Evolutionary conservation across 2,797 vertebrate species (phyloP).

Genomic region (Melanotaenia nigrans): DNA sequence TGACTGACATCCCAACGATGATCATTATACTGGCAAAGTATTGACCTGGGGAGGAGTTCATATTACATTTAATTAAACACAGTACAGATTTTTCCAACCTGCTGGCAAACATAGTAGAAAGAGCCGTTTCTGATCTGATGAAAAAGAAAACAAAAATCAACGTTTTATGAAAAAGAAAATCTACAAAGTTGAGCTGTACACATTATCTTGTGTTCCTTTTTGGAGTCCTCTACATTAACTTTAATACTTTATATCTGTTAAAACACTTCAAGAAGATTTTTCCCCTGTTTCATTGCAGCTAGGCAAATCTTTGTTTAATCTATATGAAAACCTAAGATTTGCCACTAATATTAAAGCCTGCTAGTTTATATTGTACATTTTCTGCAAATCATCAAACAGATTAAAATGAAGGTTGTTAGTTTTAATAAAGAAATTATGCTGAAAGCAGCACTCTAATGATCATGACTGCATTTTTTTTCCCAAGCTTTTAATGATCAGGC

Average conservation of each 20-base stretch:
- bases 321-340: neutral
- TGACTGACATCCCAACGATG: constrained; percentile 87
- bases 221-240: neutral
- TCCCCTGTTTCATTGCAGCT: neutral
- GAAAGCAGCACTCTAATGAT: constrained; percentile 50
- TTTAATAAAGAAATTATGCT: constrained; percentile 53
- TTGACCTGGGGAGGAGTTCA: constrained; percentile 76
- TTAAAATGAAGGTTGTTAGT: constrained; percentile 32
- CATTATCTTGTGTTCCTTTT: neutral
- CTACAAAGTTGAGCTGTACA: neutral
- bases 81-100: neutral
- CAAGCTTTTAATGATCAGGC: constrained; percentile 50
- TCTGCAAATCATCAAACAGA: constrained; percentile 27
- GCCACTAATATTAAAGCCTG: neutral
- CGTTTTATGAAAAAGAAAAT: neutral
- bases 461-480: constrained; percentile 50
- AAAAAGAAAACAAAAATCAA: neutral
- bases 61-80: constrained; percentile 9
- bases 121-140: neutral
- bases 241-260: neutral
- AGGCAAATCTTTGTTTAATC: neutral
- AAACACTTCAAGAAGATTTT: neutral
- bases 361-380: constrained; percentile 2
- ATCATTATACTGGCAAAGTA: constrained; percentile 90
- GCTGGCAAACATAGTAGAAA: neutral